Percentiles rank a stretch among this genome's conserved stretches.
phyloP scores from a whole-genome alignment of 2,113 vertebrate genomes.

The Engystomops pustulosus region DNA sequence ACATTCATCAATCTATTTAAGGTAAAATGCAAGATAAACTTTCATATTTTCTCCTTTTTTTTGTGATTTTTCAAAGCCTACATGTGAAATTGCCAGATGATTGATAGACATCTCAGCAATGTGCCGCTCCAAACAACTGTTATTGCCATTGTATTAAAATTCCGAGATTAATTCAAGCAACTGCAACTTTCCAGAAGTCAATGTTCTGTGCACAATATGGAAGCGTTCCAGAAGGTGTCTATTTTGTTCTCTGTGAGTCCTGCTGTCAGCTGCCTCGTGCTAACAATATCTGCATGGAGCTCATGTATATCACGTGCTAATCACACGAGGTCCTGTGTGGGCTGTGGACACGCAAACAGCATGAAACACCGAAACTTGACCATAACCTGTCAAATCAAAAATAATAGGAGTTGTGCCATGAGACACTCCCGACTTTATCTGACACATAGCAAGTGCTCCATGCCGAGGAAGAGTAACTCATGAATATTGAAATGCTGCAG shows the following conservation, averaged over 20 bases:
- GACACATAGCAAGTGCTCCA: conserved; percentile 1
- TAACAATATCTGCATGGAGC: neutral
- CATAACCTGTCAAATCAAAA: conserved; percentile 38
- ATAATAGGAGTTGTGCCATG: conserved; percentile 35
- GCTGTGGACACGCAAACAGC: neutral
- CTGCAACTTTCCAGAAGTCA: conserved; percentile 15
- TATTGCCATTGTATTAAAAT: conserved; percentile 43
- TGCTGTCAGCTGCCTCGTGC: neutral
- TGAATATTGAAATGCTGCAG: conserved; percentile 17
- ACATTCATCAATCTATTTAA: conserved; percentile 31
- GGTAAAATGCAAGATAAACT: conserved; percentile 2
- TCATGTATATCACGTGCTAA: conserved; percentile 8
- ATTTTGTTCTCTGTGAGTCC: neutral
- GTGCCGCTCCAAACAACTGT: conserved; percentile 21
- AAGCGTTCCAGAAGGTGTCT: neutral
- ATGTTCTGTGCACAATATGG: neutral
- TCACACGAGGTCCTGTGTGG: neutral
- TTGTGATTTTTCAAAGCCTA: neutral
- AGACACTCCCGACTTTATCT: neutral
- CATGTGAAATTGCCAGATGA: conserved; percentile 32
- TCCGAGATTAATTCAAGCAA: conserved; percentile 35
- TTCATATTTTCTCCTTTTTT: conserved; percentile 9
- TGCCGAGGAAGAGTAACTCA: neutral
- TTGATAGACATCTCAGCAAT: conserved; percentile 35
- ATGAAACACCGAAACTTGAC: neutral